A percentile compares a stretch with the other conserved stretches of the same genome.
These are phyloP conservation scores for Dromaius novaehollandiae DNA, from an alignment of 2,113 vertebrate species.

Conservation along the genomic window DNA sequence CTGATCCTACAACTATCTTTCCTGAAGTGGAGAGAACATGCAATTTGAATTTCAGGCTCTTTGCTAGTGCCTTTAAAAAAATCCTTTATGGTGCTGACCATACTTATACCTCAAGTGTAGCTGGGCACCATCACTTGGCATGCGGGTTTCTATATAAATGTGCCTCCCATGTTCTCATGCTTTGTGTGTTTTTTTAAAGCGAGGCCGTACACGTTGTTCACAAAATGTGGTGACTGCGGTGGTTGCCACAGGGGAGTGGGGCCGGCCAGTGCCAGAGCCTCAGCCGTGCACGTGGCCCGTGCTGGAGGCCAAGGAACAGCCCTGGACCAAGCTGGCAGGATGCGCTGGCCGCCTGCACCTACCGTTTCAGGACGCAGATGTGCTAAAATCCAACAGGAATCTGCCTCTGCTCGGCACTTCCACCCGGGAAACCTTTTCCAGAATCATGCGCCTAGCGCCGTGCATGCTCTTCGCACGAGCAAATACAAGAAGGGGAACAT, in stretches of 20 bases:
- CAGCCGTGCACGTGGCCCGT: too few species aligned
- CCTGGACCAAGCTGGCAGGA: not conserved
- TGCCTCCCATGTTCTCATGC: not conserved
- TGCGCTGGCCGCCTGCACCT: too few species aligned
- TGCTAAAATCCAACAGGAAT: too few species aligned
- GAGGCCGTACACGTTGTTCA: not conserved
- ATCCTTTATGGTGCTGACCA: accelerated
- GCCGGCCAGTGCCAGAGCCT: too few species aligned
- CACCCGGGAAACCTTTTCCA: too few species aligned
- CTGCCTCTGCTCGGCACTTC: too few species aligned
- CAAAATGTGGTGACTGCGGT: not conserved
- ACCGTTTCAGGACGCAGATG: too few species aligned
- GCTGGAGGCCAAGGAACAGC: not conserved
- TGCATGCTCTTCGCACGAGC: too few species aligned
- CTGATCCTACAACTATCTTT: not conserved
- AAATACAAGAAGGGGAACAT: too few species aligned
- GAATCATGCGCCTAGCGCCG: too few species aligned
- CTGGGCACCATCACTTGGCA: accelerated
- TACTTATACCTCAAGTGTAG: accelerated
- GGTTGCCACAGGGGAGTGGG: too few species aligned
- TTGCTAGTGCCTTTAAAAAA: not conserved
- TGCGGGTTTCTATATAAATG: not conserved
- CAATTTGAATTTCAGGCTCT: not conserved
- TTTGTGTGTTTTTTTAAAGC: not conserved
- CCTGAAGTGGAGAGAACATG: not conserved